Percentiles rank a stretch among this genome's conserved stretches.
Evolutionary conservation across 2,888 invertebrate genomes (phyloP).

Genomic region (Rhabditophanes sp.): DNA sequence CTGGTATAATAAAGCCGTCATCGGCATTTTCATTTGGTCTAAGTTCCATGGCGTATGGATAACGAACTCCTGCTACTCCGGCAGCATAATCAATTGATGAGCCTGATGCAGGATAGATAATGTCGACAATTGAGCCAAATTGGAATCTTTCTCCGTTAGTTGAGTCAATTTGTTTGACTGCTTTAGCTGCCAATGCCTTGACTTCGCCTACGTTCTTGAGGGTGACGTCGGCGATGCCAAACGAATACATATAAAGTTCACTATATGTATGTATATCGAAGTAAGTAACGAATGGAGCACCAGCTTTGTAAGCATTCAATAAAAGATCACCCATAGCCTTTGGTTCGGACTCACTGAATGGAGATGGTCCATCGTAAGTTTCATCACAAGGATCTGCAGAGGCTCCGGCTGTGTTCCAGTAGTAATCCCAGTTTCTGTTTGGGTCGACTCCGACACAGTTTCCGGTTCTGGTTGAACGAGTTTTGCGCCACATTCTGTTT

Average conservation of each 20-base stretch:
- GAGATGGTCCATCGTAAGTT: slow-evolving; percentile 10
- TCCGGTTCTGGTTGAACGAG: too few species aligned
- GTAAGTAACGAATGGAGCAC: slow-evolving; percentile 5
- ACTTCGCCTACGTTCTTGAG: slow-evolving; percentile 2
- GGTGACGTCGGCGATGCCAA: slow-evolving; percentile 5
- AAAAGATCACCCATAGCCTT: slow-evolving; percentile 8
- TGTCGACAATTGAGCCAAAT: too few species aligned
- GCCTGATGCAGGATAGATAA: too few species aligned
- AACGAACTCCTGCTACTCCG: background rate
- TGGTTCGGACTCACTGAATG: slow-evolving; percentile 12
- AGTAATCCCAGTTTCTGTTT: slow-evolving; percentile 10
- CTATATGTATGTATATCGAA: slow-evolving; percentile 11
- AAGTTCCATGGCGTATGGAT: slow-evolving; percentile 5
- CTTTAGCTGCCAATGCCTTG: too few species aligned
- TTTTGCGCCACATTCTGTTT: slow-evolving; percentile 9
- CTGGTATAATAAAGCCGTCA: slow-evolving; percentile 10
- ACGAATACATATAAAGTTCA: slow-evolving; percentile 11
- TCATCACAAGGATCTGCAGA: slow-evolving; percentile 10
- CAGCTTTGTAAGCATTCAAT: slow-evolving; percentile 8
- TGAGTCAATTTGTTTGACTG: too few species aligned
- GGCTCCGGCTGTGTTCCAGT: slow-evolving; percentile 8
- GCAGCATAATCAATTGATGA: slow-evolving; percentile 1
- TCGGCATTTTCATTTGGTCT: slow-evolving; percentile 3
- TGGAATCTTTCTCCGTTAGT: too few species aligned
- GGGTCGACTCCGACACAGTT: slow-evolving; percentile 8